Evolutionary conservation across 1,140 invertebrate species (phyloP).

Genomic region (Drosophila ercepeae): DNA sequence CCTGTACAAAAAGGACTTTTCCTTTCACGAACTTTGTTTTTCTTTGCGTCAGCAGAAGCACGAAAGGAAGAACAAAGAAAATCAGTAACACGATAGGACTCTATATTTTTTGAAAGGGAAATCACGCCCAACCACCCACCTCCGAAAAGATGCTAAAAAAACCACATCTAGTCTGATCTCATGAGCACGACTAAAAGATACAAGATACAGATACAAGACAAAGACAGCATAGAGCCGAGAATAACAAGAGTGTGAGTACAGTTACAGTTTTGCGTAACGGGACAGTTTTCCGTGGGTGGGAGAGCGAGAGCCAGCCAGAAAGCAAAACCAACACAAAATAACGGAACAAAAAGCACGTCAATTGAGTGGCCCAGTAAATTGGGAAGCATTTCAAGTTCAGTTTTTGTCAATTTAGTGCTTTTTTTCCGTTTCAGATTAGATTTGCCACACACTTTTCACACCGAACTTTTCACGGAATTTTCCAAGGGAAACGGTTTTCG

Average conservation of each 20-base stretch:
- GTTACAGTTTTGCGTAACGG: conserved; percentile 47
- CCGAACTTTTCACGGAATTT: conserved; percentile 27
- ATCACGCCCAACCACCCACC: conserved; percentile 2
- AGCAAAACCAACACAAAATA: conserved; percentile 17
- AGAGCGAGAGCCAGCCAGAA: conserved; percentile 30
- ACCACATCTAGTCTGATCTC: conserved; percentile 32
- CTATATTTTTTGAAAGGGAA: conserved; percentile 3
- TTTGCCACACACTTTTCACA: conserved; percentile 6
- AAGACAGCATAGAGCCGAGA: conserved; percentile 16
- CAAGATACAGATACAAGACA: conserved; percentile 4
- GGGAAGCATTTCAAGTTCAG: conserved; percentile 55
- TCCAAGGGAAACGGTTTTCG: conserved; percentile 5
- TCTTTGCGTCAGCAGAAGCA: conserved; percentile 19
- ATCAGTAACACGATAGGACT: conserved; percentile 27
- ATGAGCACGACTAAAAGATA: conserved; percentile 1
- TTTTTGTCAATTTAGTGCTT: conserved; percentile 13
- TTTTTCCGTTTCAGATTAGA: conserved; percentile 9
- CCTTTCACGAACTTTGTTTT: not conserved
- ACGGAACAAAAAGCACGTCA: not conserved
- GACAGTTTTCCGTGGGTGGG: conserved; percentile 34
- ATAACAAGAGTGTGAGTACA: conserved; percentile 33
- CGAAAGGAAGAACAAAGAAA: conserved; percentile 31
- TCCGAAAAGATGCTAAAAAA: not conserved
- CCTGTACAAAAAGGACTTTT: not conserved
- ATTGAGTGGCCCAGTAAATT: conserved; percentile 20